phyloP scores from a whole-genome alignment of 2,888 invertebrate genomes.

The Cotesia congregata region DNA sequence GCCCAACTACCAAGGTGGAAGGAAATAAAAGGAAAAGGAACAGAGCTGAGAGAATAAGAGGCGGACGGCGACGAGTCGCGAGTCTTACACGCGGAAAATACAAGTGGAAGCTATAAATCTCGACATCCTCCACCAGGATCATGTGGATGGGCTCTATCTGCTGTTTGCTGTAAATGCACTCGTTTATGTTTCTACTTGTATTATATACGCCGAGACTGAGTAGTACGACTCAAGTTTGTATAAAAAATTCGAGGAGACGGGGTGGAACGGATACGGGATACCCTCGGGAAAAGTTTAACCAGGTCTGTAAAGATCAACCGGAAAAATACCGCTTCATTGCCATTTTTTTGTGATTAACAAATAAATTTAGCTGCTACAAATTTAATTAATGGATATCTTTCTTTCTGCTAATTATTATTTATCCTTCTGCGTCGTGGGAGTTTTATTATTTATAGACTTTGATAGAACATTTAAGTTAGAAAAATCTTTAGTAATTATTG shows the following conservation, averaged over 20 bases:
- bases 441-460: no score
- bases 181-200: background rate
- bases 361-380: slow-evolving; percentile 5
- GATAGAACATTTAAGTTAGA: no score
- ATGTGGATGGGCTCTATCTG: background rate
- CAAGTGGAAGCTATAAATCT: slow-evolving; percentile 46
- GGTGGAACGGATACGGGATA: slow-evolving; percentile 36
- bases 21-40: slow-evolving; percentile 12
- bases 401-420: background rate
- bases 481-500: no score
- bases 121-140: slow-evolving; percentile 31
- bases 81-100: slow-evolving; percentile 39
- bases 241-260: slow-evolving; percentile 26
- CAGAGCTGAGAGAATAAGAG: slow-evolving; percentile 21
- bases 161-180: background rate
- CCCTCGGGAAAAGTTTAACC: slow-evolving; percentile 24
- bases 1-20: slow-evolving; percentile 1
- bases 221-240: slow-evolving; percentile 1
- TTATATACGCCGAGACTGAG: background rate
- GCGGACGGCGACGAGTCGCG: slow-evolving; percentile 34
- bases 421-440: no score
- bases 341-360: slow-evolving; percentile 19
- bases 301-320: slow-evolving; percentile 10
- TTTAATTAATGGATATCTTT: slow-evolving; percentile 9
- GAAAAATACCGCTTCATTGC: slow-evolving; percentile 35